These are phyloP conservation scores for Glossophaga mutica DNA, from an alignment of 2,797 vertebrate species.

Conservation along the genomic window DNA sequence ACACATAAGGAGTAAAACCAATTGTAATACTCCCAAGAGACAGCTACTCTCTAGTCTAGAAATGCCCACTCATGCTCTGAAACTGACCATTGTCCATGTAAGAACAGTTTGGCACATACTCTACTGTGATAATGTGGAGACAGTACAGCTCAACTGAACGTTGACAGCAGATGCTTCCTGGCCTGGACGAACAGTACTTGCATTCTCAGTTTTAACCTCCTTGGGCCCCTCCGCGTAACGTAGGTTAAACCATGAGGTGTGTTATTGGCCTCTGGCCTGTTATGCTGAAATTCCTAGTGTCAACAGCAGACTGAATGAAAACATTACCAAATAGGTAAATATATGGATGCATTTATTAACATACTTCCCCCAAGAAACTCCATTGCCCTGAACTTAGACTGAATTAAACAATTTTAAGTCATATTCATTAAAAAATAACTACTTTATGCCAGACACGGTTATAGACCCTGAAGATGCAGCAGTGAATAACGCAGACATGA, in stretches of 20 bases:
- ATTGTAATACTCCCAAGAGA: not conserved
- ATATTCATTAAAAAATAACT: conserved; percentile 28
- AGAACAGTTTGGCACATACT: not conserved
- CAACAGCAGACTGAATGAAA: not conserved
- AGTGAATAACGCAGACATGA: not conserved
- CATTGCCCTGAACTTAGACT: not conserved
- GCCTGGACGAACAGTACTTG: not conserved
- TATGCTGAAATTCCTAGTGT: not conserved
- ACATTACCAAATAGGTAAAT: not conserved
- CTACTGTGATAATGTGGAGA: not conserved
- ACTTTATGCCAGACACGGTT: not conserved
- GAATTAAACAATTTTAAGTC: not conserved
- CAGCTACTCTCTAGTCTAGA: not conserved
- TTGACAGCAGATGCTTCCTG: not conserved
- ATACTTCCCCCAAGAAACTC: not conserved
- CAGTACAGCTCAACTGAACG: not conserved
- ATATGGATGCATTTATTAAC: not conserved
- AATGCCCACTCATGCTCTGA: not conserved
- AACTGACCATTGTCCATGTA: not conserved
- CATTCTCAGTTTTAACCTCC: not conserved
- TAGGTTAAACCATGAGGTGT: not conserved
- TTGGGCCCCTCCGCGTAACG: not conserved
- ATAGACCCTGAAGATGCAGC: not conserved
- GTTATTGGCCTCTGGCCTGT: not conserved
- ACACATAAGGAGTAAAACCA: not conserved